Evolutionary conservation across 1,140 invertebrate species (phyloP).

Genomic region (Anthonomus grandis): DNA sequence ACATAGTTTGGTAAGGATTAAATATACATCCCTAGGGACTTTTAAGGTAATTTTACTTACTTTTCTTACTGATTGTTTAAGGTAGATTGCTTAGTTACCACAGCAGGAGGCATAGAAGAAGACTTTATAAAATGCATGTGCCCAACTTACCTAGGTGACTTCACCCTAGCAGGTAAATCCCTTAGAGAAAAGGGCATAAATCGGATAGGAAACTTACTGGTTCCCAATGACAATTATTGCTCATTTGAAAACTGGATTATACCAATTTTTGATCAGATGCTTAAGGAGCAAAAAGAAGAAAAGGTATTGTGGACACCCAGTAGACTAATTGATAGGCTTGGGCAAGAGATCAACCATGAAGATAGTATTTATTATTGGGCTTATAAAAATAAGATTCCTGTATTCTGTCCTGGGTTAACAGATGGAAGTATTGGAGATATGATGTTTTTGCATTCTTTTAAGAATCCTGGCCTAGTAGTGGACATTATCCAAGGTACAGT

Average conservation of each 20-base stretch:
- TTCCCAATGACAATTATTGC: conserved; percentile 99
- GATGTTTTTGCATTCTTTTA: conserved; percentile 98
- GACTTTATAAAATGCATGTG: conserved; percentile 98
- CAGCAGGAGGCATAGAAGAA: conserved; percentile 97
- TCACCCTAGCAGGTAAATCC: conserved; percentile 74
- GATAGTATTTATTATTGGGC: conserved; percentile 98
- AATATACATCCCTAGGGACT: no score
- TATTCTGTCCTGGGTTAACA: conserved; percentile 96
- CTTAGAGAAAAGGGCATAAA: conserved; percentile 90
- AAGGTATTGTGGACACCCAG: conserved; percentile 90
- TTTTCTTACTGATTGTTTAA: no score
- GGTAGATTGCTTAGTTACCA: conserved; percentile 96
- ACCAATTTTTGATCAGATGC: conserved; percentile 89
- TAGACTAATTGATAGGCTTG: conserved; percentile 78
- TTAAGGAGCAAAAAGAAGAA: conserved; percentile 80
- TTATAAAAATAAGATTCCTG: conserved; percentile 94
- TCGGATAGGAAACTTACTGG: conserved; percentile 94
- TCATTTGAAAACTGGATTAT: conserved; percentile 98
- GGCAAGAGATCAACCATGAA: conserved; percentile 87
- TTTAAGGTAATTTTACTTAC: no score
- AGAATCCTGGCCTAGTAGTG: conserved; percentile 85
- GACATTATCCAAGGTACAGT: conserved; percentile 84
- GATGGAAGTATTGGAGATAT: conserved; percentile 99
- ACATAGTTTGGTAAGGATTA: conserved; percentile 68
- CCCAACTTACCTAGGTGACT: conserved; percentile 90